Conservation (phyloP, 1,140 invertebrate species). For the Scaptomyza pallida region DNA sequence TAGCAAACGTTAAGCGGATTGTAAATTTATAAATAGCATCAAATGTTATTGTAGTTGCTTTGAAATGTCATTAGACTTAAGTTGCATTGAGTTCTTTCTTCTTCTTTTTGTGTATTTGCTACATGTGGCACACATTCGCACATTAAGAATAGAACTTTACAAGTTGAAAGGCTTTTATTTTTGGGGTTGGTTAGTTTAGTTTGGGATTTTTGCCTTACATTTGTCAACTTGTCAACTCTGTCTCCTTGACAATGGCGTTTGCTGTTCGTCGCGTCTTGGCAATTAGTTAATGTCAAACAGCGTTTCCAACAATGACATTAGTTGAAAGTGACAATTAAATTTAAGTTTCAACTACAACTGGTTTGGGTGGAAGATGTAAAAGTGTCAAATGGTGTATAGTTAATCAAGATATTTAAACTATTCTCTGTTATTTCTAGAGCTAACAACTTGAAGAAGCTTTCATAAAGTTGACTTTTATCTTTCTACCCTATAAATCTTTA, state of each 20-base stretch:
- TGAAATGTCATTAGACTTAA: constrained; percentile 51
- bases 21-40: constrained; percentile 79
- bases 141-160: constrained; percentile 16
- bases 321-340: constrained; percentile 35
- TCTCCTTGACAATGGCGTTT: constrained; percentile 33
- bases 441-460: background rate
- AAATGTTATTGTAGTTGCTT: constrained; percentile 59
- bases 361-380: background rate
- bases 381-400: constrained; percentile 7
- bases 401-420: too few relatives aligned
- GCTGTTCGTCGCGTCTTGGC: constrained; percentile 46
- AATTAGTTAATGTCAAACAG: constrained; percentile 78
- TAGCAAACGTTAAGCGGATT: constrained; percentile 66
- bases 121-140: constrained; percentile 32
- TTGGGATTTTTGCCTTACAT: constrained; percentile 39
- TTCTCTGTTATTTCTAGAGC: too few relatives aligned
- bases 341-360: constrained; percentile 19
- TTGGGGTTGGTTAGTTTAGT: constrained; percentile 8
- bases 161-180: constrained; percentile 34
- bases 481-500: too few relatives aligned
- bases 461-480: too few relatives aligned
- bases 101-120: background rate
- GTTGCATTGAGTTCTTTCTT: constrained; percentile 24
- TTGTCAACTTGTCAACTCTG: constrained; percentile 54
- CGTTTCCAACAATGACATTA: constrained; percentile 32